Percentiles rank a stretch among this genome's conserved stretches.
Evolutionary conservation across 2,113 vertebrate species (phyloP).

Genomic region (Clarias macrocephalus): DNA sequence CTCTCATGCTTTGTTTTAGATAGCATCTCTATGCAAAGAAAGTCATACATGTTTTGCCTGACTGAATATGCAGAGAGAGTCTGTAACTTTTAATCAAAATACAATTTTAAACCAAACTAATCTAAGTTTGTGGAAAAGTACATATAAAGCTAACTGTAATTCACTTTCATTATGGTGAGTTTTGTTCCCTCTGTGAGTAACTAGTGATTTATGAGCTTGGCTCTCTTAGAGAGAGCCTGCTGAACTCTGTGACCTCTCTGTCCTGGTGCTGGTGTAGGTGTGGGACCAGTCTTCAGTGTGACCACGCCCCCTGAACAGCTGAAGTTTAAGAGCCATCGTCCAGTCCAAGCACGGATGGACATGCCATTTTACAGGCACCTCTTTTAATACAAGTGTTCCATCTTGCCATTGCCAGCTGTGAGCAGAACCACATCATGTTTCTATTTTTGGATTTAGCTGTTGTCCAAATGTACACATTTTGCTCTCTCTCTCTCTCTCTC

Average conservation of each 20-base stretch:
- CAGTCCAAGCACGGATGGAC: conserved; percentile 49
- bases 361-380: conserved; percentile 45
- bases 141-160: conserved; percentile 2
- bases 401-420: conserved; percentile 57
- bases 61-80: background rate
- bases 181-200: conserved; percentile 34
- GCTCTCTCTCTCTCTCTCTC: conserved; percentile 8
- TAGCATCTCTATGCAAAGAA: background rate
- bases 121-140: conserved; percentile 13
- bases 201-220: conserved; percentile 36
- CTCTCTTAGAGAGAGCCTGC: conserved; percentile 28
- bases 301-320: conserved; percentile 58
- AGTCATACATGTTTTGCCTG: conserved; percentile 6
- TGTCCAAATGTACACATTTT: conserved; percentile 51
- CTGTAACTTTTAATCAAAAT: background rate
- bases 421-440: conserved; percentile 49
- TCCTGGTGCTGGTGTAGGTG: conserved; percentile 66
- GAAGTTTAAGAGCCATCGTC: conserved; percentile 45
- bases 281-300: conserved; percentile 97
- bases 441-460: conserved; percentile 43
- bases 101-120: background rate
- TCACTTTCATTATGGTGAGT: conserved; percentile 13
- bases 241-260: conserved; percentile 47
- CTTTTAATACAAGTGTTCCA: conserved; percentile 36
- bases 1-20: background rate